These are phyloP conservation scores for Drosophila demipolita DNA, from an alignment of 2,888 invertebrate genomes.

Conservation along the genomic window DNA sequence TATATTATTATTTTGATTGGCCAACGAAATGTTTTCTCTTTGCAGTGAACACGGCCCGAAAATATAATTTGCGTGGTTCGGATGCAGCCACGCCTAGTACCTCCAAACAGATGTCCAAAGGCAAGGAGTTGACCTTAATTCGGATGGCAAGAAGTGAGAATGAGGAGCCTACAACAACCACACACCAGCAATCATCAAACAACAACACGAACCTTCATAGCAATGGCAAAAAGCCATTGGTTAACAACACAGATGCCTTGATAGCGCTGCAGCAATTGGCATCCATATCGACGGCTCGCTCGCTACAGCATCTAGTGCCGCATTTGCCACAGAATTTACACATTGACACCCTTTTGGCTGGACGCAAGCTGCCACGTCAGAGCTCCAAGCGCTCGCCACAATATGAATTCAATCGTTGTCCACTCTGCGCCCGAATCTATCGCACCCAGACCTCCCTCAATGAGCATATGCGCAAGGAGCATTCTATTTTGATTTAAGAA, in stretches of 20 bases:
- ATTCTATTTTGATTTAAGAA: slow-evolving; percentile 83
- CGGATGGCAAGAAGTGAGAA: slow-evolving; percentile 51
- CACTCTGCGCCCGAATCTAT: slow-evolving; percentile 84
- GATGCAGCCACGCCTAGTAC: slow-evolving; percentile 41
- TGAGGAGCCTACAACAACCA: slow-evolving; percentile 49
- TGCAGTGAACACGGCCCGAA: slow-evolving; percentile 50
- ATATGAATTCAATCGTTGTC: slow-evolving; percentile 84
- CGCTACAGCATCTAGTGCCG: slow-evolving; percentile 78
- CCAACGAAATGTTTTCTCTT: slow-evolving; percentile 46
- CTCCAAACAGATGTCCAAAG: slow-evolving; percentile 38
- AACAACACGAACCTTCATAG: slow-evolving; percentile 6
- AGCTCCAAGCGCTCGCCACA: slow-evolving; percentile 73
- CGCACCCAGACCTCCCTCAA: slow-evolving; percentile 84
- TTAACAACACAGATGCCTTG: slow-evolving; percentile 73
- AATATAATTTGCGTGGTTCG: slow-evolving; percentile 61
- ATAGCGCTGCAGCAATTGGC: slow-evolving; percentile 84
- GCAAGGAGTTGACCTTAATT: slow-evolving; percentile 14
- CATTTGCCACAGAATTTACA: slow-evolving; percentile 76
- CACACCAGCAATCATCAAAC: slow-evolving; percentile 19
- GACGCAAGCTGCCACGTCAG: slow-evolving; percentile 74
- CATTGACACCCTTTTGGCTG: slow-evolving; percentile 66
- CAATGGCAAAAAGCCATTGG: slow-evolving; percentile 41
- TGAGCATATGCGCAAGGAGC: slow-evolving; percentile 85
- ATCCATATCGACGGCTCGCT: slow-evolving; percentile 80
- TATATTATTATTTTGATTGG: slow-evolving; percentile 69